phyloP scores from a whole-genome alignment of 2,797 vertebrate species.

The Euphonia xanthogaster region DNA sequence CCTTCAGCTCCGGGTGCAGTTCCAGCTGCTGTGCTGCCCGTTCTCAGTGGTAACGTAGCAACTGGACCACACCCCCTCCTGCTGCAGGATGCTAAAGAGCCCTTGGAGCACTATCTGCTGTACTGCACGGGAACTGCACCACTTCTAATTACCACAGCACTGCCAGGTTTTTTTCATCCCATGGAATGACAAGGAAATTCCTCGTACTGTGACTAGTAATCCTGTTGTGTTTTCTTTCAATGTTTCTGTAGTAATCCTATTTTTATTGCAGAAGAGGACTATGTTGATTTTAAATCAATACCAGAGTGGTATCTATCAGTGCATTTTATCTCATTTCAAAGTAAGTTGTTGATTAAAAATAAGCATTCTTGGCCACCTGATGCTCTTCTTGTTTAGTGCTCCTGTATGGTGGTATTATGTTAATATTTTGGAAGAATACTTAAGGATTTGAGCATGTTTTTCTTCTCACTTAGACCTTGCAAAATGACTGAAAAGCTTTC shows the following conservation, averaged over 20 bases:
- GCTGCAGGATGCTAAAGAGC: constrained; percentile 46
- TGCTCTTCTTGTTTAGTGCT: background rate
- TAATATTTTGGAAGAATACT: constrained; percentile 10
- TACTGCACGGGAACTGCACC: constrained; percentile 51
- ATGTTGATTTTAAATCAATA: background rate
- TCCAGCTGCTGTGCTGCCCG: background rate
- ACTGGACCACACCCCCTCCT: constrained; percentile 47
- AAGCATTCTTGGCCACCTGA: constrained; percentile 7
- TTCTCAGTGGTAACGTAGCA: constrained; percentile 18
- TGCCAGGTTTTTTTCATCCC: background rate
- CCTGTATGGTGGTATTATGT: constrained; percentile 16
- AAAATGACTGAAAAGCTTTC: constrained; percentile 70
- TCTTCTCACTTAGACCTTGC: constrained; percentile 63
- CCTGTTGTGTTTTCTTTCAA: background rate
- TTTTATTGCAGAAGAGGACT: background rate
- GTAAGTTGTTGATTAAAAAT: constrained; percentile 4
- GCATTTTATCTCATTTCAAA: background rate
- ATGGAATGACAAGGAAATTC: background rate
- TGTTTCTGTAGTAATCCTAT: background rate
- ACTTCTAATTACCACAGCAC: background rate
- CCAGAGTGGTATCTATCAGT: background rate
- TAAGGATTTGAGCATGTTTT: constrained; percentile 63
- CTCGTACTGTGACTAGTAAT: background rate
- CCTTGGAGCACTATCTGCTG: constrained; percentile 57
- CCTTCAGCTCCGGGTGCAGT: background rate